phyloP scores from a whole-genome alignment of 2,888 invertebrate genomes.

The Orthonychiurus folsomi region DNA sequence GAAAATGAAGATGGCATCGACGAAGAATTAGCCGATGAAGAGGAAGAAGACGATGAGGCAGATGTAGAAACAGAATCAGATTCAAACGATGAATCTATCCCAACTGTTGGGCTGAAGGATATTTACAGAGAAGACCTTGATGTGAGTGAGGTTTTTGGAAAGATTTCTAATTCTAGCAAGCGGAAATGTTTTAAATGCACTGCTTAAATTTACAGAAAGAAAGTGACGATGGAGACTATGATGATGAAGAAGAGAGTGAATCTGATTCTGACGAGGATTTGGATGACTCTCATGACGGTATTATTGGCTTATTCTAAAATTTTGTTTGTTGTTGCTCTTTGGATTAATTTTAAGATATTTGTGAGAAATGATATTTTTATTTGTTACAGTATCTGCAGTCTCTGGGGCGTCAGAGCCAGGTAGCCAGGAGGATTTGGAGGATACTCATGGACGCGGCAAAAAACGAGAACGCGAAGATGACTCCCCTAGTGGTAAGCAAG shows the following conservation, averaged over 20 bases:
- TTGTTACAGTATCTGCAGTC: no score
- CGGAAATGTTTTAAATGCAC: background rate
- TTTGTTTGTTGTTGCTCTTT: no score
- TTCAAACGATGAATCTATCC: background rate
- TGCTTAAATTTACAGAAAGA: conserved; percentile 3
- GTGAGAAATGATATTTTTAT: no score
- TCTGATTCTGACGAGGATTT: background rate
- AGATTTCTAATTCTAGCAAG: no score
- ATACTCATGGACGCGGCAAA: no score
- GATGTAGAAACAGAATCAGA: background rate
- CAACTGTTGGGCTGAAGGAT: conserved; percentile 10
- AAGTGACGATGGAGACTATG: conserved; percentile 11
- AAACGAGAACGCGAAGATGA: no score
- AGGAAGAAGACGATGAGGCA: background rate
- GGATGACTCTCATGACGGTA: background rate
- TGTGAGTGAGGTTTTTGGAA: conserved; percentile 1
- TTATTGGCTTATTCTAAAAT: no score
- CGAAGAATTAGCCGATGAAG: background rate
- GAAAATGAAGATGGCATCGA: background rate
- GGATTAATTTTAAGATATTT: no score
- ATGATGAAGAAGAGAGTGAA: background rate
- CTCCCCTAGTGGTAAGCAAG: no score
- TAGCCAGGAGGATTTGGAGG: no score
- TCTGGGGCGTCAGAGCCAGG: no score
- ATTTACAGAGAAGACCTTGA: conserved; percentile 10